Conservation (phyloP, 2,113 vertebrate species). For the Bubalus kerabau region DNA sequence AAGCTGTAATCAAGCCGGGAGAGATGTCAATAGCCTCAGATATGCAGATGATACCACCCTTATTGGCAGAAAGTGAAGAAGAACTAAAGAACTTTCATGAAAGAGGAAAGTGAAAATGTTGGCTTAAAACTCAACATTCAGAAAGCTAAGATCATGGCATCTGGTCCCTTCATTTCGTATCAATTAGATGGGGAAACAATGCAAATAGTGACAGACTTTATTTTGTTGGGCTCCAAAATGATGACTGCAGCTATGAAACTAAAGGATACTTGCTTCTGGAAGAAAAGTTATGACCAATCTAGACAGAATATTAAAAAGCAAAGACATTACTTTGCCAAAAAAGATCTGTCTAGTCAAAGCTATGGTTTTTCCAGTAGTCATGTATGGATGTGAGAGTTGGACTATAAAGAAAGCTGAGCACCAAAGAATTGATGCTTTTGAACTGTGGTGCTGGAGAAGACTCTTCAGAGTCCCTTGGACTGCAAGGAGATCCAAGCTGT, state of each 20-base stretch:
- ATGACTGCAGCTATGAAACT: background rate
- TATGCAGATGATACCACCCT: background rate
- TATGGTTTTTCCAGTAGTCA: background rate
- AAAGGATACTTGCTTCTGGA: background rate
- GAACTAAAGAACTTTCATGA: background rate
- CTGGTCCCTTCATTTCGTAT: background rate
- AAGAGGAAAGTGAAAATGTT: background rate
- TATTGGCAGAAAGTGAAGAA: background rate
- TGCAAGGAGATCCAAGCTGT: background rate
- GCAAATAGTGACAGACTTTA: background rate
- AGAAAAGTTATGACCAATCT: background rate
- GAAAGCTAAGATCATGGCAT: background rate
- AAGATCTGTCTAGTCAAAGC: background rate
- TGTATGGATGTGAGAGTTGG: background rate
- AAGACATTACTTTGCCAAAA: background rate
- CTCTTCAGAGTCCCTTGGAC: background rate
- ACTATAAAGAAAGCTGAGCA: background rate
- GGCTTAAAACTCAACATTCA: background rate
- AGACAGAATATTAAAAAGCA: background rate
- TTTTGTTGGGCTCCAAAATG: background rate
- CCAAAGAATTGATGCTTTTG: background rate
- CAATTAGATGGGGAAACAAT: background rate
- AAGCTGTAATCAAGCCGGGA: background rate
- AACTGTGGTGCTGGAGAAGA: background rate
- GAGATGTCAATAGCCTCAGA: background rate